Base-by-base conservation (phyloP, 2,888 invertebrate genomes). In the Bugulina stolonifera region DNA sequence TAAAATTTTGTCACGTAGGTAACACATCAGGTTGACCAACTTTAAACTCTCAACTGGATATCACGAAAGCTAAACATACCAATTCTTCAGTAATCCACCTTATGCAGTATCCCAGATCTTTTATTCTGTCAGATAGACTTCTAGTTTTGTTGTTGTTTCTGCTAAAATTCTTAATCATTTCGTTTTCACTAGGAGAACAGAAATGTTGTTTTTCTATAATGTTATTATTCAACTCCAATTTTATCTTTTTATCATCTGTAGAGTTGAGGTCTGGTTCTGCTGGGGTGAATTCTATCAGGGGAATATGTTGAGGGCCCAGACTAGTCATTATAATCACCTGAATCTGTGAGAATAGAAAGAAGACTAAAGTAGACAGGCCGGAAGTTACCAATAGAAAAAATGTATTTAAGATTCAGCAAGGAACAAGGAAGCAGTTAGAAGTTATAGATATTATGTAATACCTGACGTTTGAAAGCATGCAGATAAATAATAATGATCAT, bases 61-160 rank as follows among this genome's bases (percentile, higher is more conserved):
- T n/a, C n/a, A n/a, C n/a, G n/a, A n/a, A n/a, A n/a, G n/a, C n/a
- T 52, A 52, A 52, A 57, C 57, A 23, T 64, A 64, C 64, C 64
- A 64, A 32, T 27, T 64, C 64, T 32, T 22, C 27, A 10, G 22
- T 64, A 5, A 64, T 64, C 64, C 64, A 64, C 5, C 32, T 22
- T 64, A 64, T 29, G 25, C 27, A 23, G 27, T 64, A 22, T 5
- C 32, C 32, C 5, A 64, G 32, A 64, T 64, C 27, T 5, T 5
- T 25, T 32, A 64, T 64, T 64, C 64, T 27, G 10, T 64, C 27
- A 18, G 64, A 32, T 32, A 64, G 5, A 43, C 10, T 43, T 43
- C 18, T 43, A 43, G 5, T 18, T 43, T n/a, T n/a, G n/a, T n/a
- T n/a, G n/a, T n/a, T n/a, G n/a, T 43, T 43, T 18, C 43, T 43